These are phyloP conservation scores for Panthera tigris DNA, from an alignment of 2,113 vertebrate species.

Conservation along the genomic window DNA sequence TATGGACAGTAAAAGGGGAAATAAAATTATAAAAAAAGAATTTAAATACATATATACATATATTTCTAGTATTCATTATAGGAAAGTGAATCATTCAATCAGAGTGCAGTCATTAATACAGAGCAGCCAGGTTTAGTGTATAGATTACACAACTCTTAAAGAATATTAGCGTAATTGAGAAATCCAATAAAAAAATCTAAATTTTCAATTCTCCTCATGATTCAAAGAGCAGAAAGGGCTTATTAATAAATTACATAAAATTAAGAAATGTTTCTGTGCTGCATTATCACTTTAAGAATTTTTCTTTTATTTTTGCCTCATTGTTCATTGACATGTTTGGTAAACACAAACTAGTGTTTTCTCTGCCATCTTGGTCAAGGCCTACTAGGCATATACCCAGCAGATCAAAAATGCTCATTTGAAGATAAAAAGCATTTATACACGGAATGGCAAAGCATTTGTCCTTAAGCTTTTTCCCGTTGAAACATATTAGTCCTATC, in stretches of 20 bases:
- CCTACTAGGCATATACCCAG: neutral
- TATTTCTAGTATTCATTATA: neutral
- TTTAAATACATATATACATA: neutral
- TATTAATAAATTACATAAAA: neutral
- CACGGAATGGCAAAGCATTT: neutral
- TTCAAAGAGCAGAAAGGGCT: neutral
- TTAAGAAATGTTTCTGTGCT: neutral
- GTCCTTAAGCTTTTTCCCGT: neutral
- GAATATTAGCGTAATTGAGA: neutral
- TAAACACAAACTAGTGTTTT: neutral
- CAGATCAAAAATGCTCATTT: neutral
- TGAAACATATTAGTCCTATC: neutral
- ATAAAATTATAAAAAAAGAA: neutral
- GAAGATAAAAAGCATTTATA: neutral
- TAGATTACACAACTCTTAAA: neutral
- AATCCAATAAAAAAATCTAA: neutral
- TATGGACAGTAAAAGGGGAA: neutral
- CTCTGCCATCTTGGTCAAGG: neutral
- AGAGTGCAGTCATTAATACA: fast-evolving
- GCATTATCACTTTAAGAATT: neutral
- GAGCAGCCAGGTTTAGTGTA: neutral
- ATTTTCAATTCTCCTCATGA: neutral
- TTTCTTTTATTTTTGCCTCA: neutral
- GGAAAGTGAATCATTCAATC: neutral
- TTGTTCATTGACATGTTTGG: neutral